Evolutionary conservation across 92 coral and sea anemone species (phyloP).

Genomic region (Epizoanthus rinbou): DNA sequence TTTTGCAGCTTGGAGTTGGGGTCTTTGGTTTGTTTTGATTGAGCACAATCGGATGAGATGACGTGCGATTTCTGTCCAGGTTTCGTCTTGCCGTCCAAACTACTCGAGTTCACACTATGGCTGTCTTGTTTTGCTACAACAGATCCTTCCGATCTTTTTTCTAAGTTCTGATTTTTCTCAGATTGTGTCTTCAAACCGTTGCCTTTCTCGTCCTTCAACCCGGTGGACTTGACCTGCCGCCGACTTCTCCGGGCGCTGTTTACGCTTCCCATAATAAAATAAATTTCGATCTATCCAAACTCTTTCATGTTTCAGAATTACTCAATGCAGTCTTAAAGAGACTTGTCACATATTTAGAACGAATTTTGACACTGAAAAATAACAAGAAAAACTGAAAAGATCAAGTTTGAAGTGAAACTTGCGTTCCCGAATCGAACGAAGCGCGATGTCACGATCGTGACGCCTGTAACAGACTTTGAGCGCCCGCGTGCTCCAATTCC

Average conservation of each 20-base stretch:
- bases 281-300: not conserved
- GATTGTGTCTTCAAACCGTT: not conserved
- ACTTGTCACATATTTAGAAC: too few relatives aligned
- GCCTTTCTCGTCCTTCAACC: not conserved
- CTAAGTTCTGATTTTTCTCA: constrained; percentile 1
- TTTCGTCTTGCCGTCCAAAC: constrained; percentile 27
- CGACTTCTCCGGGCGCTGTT: constrained; percentile 20
- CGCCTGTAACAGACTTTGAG: too few relatives aligned
- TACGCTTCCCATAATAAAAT: constrained; percentile 21
- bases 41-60: not conserved
- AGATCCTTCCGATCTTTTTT: not conserved
- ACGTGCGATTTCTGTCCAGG: not conserved
- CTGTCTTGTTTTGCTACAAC: constrained; percentile 69
- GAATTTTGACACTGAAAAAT: too few relatives aligned
- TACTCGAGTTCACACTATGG: constrained; percentile 44
- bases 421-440: too few relatives aligned
- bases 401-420: too few relatives aligned
- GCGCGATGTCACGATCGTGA: too few relatives aligned
- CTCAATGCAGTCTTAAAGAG: not conserved
- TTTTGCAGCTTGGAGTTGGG: not conserved
- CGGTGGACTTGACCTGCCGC: not conserved
- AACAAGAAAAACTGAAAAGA: too few relatives aligned
- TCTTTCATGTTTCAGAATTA: not conserved
- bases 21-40: constrained; percentile 11
- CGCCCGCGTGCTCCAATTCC: too few relatives aligned